Conservation (phyloP, 2,113 vertebrate species). For the Acrocephalus kingi region DNA sequence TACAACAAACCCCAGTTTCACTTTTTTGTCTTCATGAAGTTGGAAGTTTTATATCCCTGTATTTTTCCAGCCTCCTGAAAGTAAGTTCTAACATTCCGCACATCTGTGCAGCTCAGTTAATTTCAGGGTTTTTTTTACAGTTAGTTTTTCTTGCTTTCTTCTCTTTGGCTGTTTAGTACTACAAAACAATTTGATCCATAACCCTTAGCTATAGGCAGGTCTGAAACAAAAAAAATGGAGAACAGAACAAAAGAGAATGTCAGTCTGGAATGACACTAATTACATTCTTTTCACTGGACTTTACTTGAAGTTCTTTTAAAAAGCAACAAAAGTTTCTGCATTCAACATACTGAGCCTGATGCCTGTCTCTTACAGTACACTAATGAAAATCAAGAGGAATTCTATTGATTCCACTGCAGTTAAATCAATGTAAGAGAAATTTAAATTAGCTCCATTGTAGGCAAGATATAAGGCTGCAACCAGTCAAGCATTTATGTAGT, state of each 20-base stretch:
- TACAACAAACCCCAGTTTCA: not conserved
- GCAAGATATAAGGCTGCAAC: not conserved
- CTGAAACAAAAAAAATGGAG: not conserved
- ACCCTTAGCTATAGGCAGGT: not conserved
- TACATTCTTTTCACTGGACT: slow-evolving; percentile 25
- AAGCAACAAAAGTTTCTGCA: not conserved
- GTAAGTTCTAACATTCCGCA: not conserved
- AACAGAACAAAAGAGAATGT: not conserved
- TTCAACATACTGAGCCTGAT: slow-evolving; percentile 1
- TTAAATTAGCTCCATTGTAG: slow-evolving; percentile 24
- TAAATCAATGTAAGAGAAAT: slow-evolving; percentile 15
- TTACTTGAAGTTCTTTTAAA: slow-evolving; percentile 7
- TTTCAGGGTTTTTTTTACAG: not conserved
- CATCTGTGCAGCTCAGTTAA: not conserved
- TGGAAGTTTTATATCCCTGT: not conserved
- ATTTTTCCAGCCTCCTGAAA: not conserved
- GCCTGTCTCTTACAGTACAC: not conserved
- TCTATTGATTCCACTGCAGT: slow-evolving; percentile 1
- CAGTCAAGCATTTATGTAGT: not conserved
- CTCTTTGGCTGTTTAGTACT: not conserved
- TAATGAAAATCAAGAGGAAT: slow-evolving; percentile 32
- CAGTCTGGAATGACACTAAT: slow-evolving; percentile 19
- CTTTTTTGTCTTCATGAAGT: not conserved
- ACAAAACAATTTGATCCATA: not conserved
- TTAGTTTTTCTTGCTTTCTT: not conserved